Evolutionary conservation across 2,797 vertebrate species (phyloP).

Genomic region (Arctocebus calabarensis): DNA sequence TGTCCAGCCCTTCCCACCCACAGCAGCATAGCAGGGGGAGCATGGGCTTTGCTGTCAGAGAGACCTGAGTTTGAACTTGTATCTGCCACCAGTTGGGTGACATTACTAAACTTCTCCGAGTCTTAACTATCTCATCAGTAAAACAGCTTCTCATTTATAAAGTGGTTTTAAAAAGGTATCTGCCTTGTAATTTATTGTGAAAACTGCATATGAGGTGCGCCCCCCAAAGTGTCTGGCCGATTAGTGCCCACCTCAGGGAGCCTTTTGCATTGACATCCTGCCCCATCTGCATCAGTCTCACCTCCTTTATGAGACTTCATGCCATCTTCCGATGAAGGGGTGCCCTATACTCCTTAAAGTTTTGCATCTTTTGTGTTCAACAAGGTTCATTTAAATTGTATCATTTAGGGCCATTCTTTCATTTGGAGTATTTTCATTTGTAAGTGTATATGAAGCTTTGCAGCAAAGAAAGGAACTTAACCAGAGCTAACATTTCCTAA

Average conservation of each 20-base stretch:
- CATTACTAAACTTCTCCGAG: not conserved
- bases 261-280: not conserved
- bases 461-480: constrained; percentile 14
- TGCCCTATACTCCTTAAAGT: not conserved
- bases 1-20: not conserved
- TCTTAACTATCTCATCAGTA: not conserved
- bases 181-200: not conserved
- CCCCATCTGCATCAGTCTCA: not conserved
- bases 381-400: not conserved
- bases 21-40: not conserved
- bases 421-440: not conserved
- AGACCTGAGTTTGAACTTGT: not conserved
- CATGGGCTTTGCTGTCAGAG: not conserved
- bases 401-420: constrained; percentile 36
- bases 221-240: not conserved
- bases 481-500: constrained; percentile 6
- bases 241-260: not conserved
- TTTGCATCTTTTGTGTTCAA: not conserved
- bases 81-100: not conserved
- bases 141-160: constrained; percentile 36
- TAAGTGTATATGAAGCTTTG: constrained; percentile 6
- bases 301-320: not conserved
- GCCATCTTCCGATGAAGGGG: not conserved
- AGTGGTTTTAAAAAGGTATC: not conserved
- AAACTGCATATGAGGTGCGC: not conserved